phyloP scores from a whole-genome alignment of 2,888 invertebrate genomes.

The Xylocampa areola region DNA sequence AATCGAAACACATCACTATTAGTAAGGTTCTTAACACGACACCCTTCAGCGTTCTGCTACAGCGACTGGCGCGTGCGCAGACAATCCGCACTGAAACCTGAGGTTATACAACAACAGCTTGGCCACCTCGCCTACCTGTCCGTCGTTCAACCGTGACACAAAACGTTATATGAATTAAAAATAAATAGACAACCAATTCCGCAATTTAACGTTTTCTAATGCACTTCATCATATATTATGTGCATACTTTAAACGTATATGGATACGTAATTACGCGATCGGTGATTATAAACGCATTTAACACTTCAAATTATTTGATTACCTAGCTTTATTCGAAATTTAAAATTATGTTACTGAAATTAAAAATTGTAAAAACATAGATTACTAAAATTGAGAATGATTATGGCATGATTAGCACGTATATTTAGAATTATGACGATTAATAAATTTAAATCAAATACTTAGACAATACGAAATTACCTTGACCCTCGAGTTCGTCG shows the following conservation, averaged over 20 bases:
- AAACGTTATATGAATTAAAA: slow-evolving; percentile 59
- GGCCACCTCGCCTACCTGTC: slow-evolving; percentile 37
- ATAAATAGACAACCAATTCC: slow-evolving; percentile 59
- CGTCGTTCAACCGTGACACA: slow-evolving; percentile 58
- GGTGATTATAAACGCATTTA: slow-evolving; percentile 42
- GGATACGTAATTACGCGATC: slow-evolving; percentile 39
- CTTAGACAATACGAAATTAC: slow-evolving; percentile 84
- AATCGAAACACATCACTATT: slow-evolving; percentile 63
- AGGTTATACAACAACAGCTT: slow-evolving; percentile 60
- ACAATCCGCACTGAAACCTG: slow-evolving; percentile 57
- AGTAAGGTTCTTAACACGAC: slow-evolving; percentile 49
- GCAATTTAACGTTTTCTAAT: slow-evolving; percentile 65
- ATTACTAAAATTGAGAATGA: slow-evolving; percentile 11
- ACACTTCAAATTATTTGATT: slow-evolving; percentile 35
- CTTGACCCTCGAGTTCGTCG: slow-evolving; percentile 97
- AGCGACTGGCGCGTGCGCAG: slow-evolving; percentile 48
- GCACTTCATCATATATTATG: slow-evolving; percentile 48
- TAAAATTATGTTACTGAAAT: slow-evolving; percentile 69
- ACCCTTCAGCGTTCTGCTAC: slow-evolving; percentile 53
- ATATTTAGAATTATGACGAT: too few species aligned
- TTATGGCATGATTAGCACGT: slow-evolving; percentile 1
- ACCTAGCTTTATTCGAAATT: slow-evolving; percentile 26
- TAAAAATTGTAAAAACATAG: slow-evolving; percentile 21
- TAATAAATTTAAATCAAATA: too few species aligned
- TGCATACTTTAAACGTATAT: slow-evolving; percentile 36